Percentiles rank a stretch among this genome's conserved stretches.
Evolutionary conservation across 2,888 invertebrate genomes (phyloP).

Genomic region (Orthosia gracilis): DNA sequence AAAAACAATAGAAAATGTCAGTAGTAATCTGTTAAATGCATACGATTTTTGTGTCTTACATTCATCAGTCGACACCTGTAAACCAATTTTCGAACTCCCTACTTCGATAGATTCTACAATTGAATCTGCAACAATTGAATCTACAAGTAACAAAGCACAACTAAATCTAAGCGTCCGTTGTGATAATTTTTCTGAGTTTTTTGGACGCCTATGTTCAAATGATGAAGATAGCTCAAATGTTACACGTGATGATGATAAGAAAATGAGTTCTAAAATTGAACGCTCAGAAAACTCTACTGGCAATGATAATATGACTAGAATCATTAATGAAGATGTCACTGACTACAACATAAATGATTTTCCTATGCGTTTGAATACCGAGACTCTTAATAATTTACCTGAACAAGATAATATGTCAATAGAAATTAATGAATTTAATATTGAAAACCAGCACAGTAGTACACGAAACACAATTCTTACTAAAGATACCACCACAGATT

Average conservation of each 20-base stretch:
- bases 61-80: conserved; percentile 5
- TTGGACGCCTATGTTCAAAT: background rate
- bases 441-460: background rate
- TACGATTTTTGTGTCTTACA: conserved; percentile 6
- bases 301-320: background rate
- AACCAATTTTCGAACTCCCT: background rate
- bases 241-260: background rate
- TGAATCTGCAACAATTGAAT: background rate
- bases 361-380: background rate
- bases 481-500: background rate
- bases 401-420: background rate
- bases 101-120: background rate
- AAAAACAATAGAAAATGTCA: conserved; percentile 4
- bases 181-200: background rate
- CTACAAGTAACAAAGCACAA: background rate
- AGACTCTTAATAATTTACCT: conserved; percentile 9
- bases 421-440: background rate
- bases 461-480: background rate
- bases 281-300: background rate
- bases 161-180: background rate
- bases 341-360: background rate
- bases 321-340: background rate
- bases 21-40: background rate
- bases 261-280: background rate
- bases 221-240: background rate